Evolutionary conservation across 1,140 invertebrate genomes (phyloP).

Genomic region (Diploscapter pachys): DNA sequence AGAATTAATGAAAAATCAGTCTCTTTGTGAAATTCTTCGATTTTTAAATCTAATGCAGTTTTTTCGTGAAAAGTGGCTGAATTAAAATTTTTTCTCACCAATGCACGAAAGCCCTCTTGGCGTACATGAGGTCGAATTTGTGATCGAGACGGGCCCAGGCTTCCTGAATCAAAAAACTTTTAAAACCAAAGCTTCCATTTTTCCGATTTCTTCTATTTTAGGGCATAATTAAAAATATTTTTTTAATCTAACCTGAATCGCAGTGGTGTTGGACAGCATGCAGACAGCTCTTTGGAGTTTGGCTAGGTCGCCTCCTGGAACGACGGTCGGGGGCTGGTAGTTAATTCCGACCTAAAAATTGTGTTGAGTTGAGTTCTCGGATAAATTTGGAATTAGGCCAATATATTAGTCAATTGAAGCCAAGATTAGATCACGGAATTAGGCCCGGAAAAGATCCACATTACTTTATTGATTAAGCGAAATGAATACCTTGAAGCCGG

Average conservation of each 20-base stretch:
- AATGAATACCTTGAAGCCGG: slow-evolving; percentile 54
- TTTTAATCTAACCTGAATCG: slow-evolving; percentile 51
- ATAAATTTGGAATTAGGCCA: too few relatives aligned
- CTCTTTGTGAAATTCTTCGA: too few relatives aligned
- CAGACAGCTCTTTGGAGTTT: slow-evolving; percentile 63
- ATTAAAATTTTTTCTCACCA: slow-evolving; percentile 62
- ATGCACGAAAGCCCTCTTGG: slow-evolving; percentile 73
- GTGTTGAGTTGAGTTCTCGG: too few relatives aligned
- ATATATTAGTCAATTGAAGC: too few relatives aligned
- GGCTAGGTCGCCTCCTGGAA: slow-evolving; percentile 58
- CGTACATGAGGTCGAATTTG: slow-evolving; percentile 61
- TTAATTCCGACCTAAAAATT: slow-evolving; percentile 54
- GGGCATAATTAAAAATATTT: too few relatives aligned
- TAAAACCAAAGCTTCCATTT: too few relatives aligned
- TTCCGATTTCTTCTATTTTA: too few relatives aligned
- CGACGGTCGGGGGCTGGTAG: slow-evolving; percentile 56
- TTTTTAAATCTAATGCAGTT: too few relatives aligned
- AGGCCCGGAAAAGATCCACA: too few relatives aligned
- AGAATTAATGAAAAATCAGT: too few relatives aligned
- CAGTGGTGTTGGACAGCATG: slow-evolving; percentile 79
- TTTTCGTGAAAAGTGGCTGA: too few relatives aligned
- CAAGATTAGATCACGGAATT: too few relatives aligned
- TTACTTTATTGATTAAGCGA: background rate
- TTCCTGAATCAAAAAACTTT: slow-evolving; percentile 59
- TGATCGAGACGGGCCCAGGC: slow-evolving; percentile 73